Percentiles rank a stretch among this genome's conserved stretches.
phyloP scores from a whole-genome alignment of 1,140 invertebrate genomes.

The Aphis craccivora region DNA sequence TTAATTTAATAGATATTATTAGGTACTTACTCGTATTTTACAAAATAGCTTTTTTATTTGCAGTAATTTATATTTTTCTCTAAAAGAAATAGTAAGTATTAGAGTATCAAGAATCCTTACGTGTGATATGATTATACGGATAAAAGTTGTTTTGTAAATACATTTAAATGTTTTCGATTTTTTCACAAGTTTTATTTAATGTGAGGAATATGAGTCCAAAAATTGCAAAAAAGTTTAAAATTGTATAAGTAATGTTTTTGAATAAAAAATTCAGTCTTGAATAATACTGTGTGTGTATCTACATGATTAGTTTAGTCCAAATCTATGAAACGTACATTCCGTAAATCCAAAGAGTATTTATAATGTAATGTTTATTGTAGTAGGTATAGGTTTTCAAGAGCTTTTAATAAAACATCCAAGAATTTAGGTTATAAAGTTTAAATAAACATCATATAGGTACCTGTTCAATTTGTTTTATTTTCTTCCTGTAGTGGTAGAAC shows the following conservation, averaged over 20 bases:
- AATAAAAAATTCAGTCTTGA: too few relatives aligned
- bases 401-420: neutral
- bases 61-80: neutral
- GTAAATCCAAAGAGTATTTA: neutral
- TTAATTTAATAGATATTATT: neutral
- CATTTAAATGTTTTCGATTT: neutral
- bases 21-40: too few relatives aligned
- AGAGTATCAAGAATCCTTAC: neutral
- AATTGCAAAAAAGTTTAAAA: neutral
- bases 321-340: too few relatives aligned
- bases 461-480: conserved; percentile 73
- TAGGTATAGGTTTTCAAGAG: neutral
- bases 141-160: neutral
- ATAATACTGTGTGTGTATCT: too few relatives aligned
- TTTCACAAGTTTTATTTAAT: neutral
- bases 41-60: neutral
- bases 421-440: neutral
- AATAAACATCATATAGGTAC: conserved; percentile 66
- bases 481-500: conserved; percentile 82
- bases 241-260: too few relatives aligned
- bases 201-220: neutral
- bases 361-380: neutral
- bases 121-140: neutral
- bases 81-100: neutral
- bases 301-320: too few relatives aligned